A percentile compares a stretch with the other conserved stretches of the same genome.
These are phyloP conservation scores for Latrodectus hesperus DNA, from an alignment of 2,888 invertebrate species.

Conservation along the genomic window DNA sequence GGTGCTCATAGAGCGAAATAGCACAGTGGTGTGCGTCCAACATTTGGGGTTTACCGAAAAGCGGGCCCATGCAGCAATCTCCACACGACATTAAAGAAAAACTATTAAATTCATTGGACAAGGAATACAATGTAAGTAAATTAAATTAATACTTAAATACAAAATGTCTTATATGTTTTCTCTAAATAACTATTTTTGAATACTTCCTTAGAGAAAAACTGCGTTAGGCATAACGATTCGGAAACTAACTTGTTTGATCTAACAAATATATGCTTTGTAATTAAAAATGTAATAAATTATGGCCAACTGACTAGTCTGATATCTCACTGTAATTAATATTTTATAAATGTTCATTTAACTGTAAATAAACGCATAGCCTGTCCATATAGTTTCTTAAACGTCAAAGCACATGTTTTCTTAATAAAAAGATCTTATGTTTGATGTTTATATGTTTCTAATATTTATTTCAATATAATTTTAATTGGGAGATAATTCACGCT, in stretches of 20 bases:
- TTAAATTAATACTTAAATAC: conserved; percentile 3
- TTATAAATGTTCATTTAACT: background rate
- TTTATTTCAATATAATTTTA: no score
- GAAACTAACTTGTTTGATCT: conserved; percentile 21
- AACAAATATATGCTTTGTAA: background rate
- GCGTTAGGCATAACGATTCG: conserved; percentile 63
- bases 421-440: conserved; percentile 13
- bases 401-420: conserved; percentile 62
- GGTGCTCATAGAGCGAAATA: conserved; percentile 47
- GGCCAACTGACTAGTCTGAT: background rate
- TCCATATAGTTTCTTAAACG: conserved; percentile 21
- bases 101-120: conserved; percentile 97
- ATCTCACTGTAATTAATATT: background rate
- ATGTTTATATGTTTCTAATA: no score
- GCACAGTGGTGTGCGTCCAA: conserved; percentile 49
- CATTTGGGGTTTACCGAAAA: conserved; percentile 61
- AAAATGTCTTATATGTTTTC: background rate
- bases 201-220: conserved; percentile 37
- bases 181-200: background rate
- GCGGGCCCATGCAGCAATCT: conserved; percentile 77
- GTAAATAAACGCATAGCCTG: background rate
- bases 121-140: conserved; percentile 95
- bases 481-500: no score
- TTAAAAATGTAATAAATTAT: background rate
- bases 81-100: conserved; percentile 89